phyloP scores from a whole-genome alignment of 2,888 invertebrate species.

The Sphecodes monilicornis region DNA sequence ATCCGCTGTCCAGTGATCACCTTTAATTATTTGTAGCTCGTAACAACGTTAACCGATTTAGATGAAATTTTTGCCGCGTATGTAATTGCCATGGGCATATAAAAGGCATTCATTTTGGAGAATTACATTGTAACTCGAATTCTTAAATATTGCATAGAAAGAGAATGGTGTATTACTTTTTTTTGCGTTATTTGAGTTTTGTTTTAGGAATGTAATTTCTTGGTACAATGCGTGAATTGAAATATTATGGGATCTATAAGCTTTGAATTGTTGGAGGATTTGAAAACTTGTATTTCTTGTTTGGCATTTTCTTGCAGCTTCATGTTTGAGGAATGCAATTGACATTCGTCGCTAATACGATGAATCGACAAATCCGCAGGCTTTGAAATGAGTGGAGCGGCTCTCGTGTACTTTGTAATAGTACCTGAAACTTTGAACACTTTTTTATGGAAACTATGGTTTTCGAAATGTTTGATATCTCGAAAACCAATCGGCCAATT shows the following conservation, averaged over 20 bases:
- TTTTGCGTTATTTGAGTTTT: too few relatives aligned
- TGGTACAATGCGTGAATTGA: too few relatives aligned
- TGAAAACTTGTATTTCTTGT: not conserved
- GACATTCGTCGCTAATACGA: not conserved
- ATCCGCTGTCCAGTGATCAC: too few relatives aligned
- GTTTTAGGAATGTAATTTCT: too few relatives aligned
- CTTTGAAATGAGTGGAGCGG: not conserved
- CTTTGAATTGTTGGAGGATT: not conserved
- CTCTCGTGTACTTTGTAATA: not conserved
- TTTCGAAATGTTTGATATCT: not conserved
- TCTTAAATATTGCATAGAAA: too few relatives aligned
- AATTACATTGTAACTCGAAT: not conserved
- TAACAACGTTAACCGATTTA: too few relatives aligned
- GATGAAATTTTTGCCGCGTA: too few relatives aligned
- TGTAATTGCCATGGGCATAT: too few relatives aligned
- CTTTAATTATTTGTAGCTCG: too few relatives aligned
- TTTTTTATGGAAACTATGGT: not conserved
- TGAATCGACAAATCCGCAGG: not conserved
- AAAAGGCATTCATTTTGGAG: too few relatives aligned
- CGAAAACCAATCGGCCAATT: not conserved
- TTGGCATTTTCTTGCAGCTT: not conserved
- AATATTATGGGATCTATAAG: too few relatives aligned
- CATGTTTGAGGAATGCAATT: not conserved
- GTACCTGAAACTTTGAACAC: constrained; percentile 6
- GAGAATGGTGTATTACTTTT: too few relatives aligned